Evolutionary conservation across 2,113 vertebrate species (phyloP).

Genomic region (Mastomys coucha): DNA sequence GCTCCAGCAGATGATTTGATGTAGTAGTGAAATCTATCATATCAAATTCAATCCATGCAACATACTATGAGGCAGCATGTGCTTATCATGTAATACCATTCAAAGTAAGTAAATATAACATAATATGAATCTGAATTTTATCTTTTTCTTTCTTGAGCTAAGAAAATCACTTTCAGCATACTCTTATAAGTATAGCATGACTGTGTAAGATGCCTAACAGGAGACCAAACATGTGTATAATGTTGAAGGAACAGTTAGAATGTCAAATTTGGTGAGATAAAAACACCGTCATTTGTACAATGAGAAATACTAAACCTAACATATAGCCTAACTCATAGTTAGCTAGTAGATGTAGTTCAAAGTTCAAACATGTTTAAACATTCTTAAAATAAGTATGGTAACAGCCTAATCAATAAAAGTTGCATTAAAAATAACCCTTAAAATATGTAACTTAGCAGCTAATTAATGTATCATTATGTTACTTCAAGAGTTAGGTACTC

Average conservation of each 20-base stretch:
- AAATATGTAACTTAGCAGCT: background rate
- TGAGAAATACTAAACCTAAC: constrained; percentile 12
- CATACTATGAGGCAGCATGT: background rate
- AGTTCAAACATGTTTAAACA: background rate
- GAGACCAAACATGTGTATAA: background rate
- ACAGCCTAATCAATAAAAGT: background rate
- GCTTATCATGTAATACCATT: background rate
- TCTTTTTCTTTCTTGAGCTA: background rate
- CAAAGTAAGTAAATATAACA: background rate
- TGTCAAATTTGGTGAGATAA: background rate
- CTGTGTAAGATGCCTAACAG: background rate
- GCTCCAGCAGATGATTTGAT: background rate
- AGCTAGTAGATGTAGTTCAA: constrained; percentile 1
- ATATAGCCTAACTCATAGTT: background rate
- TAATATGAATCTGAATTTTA: background rate
- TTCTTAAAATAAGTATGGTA: background rate
- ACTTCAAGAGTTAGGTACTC: background rate
- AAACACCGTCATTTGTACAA: background rate
- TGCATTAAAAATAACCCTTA: background rate
- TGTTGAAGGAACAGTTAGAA: background rate
- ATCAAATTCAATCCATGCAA: background rate
- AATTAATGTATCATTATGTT: background rate
- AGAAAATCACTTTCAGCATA: background rate
- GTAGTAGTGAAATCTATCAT: background rate
- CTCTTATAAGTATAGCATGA: background rate